Conservation (phyloP, 2,113 vertebrate genomes). For the Gulo gulo region DNA sequence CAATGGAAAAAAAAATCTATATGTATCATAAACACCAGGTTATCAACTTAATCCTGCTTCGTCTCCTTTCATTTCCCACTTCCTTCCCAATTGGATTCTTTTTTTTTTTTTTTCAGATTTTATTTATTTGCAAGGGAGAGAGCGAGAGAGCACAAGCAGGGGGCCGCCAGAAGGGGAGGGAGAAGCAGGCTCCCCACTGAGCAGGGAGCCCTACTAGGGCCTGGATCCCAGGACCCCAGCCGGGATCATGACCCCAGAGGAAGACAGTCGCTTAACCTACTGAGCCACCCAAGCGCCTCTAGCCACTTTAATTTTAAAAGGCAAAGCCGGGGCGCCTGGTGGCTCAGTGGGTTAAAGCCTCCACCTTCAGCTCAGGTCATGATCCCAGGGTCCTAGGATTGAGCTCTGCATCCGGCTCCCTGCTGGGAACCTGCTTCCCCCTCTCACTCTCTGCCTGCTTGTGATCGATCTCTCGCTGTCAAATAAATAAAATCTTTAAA, state of each 20-base stretch:
- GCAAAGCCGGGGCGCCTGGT: neutral
- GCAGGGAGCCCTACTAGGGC: neutral
- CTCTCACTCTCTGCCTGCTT: too few relatives aligned
- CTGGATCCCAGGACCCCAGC: neutral
- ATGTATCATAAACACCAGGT: neutral
- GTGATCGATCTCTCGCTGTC: too few relatives aligned
- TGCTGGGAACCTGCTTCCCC: too few relatives aligned
- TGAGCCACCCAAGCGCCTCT: neutral
- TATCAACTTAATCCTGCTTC: neutral
- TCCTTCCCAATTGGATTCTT: neutral
- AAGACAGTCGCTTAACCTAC: neutral
- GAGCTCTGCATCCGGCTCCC: too few relatives aligned
- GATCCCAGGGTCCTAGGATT: too few relatives aligned
- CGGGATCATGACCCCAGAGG: accelerated
- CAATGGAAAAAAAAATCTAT: neutral
- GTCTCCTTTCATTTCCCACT: neutral
- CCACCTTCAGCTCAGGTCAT: too few relatives aligned
- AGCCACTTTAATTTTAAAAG: neutral
- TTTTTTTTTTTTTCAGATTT: neutral
- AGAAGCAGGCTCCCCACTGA: neutral
- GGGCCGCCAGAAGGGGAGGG: neutral
- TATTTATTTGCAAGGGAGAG: neutral
- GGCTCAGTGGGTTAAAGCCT: too few relatives aligned
- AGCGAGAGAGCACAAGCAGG: neutral
- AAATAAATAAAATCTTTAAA: too few relatives aligned